Conservation (phyloP, 2,797 vertebrate species). For the Ctenosaura bakeri region DNA sequence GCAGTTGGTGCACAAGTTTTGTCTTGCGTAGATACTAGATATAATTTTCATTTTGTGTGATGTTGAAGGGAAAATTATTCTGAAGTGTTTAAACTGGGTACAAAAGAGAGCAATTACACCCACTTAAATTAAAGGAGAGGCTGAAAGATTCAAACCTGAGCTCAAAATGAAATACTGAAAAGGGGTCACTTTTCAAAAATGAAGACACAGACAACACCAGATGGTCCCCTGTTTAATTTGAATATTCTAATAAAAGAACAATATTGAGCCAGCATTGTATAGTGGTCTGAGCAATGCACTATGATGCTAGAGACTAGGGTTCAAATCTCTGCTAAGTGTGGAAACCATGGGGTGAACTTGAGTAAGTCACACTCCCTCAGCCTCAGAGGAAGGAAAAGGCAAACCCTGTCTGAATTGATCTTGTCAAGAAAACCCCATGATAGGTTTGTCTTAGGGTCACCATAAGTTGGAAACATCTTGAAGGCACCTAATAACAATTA, state of each 20-base stretch:
- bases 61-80: conserved; percentile 27
- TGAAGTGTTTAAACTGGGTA: conserved; percentile 50
- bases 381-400: no score
- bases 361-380: no score
- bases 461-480: no score
- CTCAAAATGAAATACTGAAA: conserved; percentile 3
- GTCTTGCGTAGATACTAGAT: conserved; percentile 46
- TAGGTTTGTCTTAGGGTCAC: no score
- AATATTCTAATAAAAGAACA: neutral
- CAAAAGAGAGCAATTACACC: conserved; percentile 46
- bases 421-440: no score
- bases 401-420: no score
- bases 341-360: no score
- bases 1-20: conserved; percentile 65
- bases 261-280: neutral
- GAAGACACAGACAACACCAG: neutral
- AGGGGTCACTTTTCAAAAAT: conserved; percentile 3
- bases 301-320: no score
- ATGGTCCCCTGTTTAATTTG: neutral
- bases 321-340: no score
- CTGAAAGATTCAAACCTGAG: conserved; percentile 34
- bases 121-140: conserved; percentile 21
- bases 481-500: no score
- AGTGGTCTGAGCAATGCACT: no score
- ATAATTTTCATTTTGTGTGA: conserved; percentile 40